Base-by-base conservation (phyloP, 2,888 invertebrate genomes). In the Leptarthrus brevirostris region DNA sequence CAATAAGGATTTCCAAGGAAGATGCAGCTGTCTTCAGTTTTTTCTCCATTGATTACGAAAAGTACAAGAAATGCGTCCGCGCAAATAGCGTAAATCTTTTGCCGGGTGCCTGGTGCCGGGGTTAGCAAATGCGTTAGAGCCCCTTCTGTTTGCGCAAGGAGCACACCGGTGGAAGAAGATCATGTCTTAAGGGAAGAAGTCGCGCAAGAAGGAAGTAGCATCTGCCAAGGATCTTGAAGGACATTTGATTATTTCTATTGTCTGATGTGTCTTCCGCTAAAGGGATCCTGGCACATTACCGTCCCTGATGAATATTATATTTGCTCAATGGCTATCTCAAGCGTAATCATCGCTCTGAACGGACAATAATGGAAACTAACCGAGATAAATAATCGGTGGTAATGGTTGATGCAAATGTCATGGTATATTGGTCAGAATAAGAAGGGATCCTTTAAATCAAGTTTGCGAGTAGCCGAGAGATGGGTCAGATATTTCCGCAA, bases 181-280 rank as follows among this genome's bases (percentile, higher is more conserved):
- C 44, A 20, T 64, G 44, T 44, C 64, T 24, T 40, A 44, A 64
- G 66, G 66, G 66, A 66, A 66, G 66, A 66, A 44, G 49, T 44
- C 26, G 12, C 26, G 22, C 44, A 66, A 66, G 66, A 24, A 47
- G 66, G 66, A 66, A 66, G 47, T 66, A 66, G 66, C 66, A 66
- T 66, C 66, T 66, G 66, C 66, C 66, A 66, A 49, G 49, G 49
- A 66, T 66, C 20, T 49, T 66, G 66, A 66, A 66, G 66, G 66
- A 47, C 66, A 66, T 66, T 66, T 66, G 66, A 66, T 66, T 66
- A 66, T 66, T 16, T 66, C 66, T 14, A 66, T 66, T 66, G 66
- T 66, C 16, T 49, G 49, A 47, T 16, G 26, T 66, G 30, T 66
- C 49, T 47, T 49, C 47, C 49, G 66, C 14, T 47, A 49, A 66